Base-by-base conservation (phyloP, 1,140 invertebrate genomes). In the Theocolax elegans region DNA sequence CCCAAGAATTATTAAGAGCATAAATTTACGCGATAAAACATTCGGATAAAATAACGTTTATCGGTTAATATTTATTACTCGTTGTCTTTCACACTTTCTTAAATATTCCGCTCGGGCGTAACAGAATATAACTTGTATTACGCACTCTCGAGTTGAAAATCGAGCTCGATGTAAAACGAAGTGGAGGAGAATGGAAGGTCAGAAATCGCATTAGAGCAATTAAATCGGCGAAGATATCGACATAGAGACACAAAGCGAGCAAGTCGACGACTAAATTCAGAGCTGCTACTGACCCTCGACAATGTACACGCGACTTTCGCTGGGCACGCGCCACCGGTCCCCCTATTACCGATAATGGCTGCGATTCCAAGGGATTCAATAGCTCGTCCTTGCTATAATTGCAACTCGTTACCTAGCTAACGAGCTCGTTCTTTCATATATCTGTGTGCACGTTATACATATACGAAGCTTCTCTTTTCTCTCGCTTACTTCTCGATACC, bases 281-380 rank as follows among this genome's bases (percentile, higher is more conserved):
- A n/a, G n/a, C n/a, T n/a, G n/a, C n/a, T n/a, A n/a, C n/a, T n/a
- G n/a, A n/a, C n/a, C n/a, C 29, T 46, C 46, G 48, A 69, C 67
- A 69, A 69, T 53, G 68, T 12, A 40, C 68, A 71, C 68, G 68
- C 60, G 68, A 71, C 68, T 71, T 64, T 71, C 51, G 68, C 59
- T 51, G 46, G 58, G 67, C 67, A 71, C 69, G 69, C 58, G 69
- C 58, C 69, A 10, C 27, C n/a, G 10, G 17, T n/a, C n/a, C n/a
- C n/a, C n/a, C 70, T 63, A 72, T 72, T 72, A 67, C 63, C 68
- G 68, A 58, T 65, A 71, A 64, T 69, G 59, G 51, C 8, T 21
- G 9, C 31, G 62, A 59, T 63, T 69, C 63, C 63, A 69, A 38
- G 49, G 42, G 42, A 71, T 58, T 42, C 68, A 49, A 58, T 71